Evolutionary conservation across 2,888 invertebrate species (phyloP).

Genomic region (Thymelicus acteon): DNA sequence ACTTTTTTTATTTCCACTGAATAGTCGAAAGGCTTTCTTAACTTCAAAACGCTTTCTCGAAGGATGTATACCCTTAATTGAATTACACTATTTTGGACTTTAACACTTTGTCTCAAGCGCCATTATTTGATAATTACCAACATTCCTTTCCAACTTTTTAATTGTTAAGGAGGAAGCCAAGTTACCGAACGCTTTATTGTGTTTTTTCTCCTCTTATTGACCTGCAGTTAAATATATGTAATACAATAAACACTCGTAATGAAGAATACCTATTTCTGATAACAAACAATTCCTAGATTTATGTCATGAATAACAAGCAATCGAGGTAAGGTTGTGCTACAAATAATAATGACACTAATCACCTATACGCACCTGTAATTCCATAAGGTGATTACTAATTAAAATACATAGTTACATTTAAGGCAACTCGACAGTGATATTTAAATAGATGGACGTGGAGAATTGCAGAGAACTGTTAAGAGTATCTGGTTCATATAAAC

Average conservation of each 20-base stretch:
- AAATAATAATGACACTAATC: conserved; percentile 37
- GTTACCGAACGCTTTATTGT: conserved; percentile 54
- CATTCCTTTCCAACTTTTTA: conserved; percentile 68
- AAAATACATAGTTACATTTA: conserved; percentile 32
- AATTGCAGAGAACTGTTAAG: conserved; percentile 6
- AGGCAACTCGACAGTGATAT: conserved; percentile 23
- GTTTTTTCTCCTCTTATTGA: conserved; percentile 46
- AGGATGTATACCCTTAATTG: conserved; percentile 58
- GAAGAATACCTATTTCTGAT: conserved; percentile 30
- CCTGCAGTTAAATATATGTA: neutral
- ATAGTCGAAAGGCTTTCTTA: conserved; percentile 78
- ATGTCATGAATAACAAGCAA: conserved; percentile 35
- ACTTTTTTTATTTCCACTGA: conserved; percentile 76
- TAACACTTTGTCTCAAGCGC: conserved; percentile 59
- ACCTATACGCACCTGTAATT: conserved; percentile 28
- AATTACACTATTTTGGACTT: conserved; percentile 60
- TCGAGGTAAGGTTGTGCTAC: conserved; percentile 31
- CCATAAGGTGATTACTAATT: conserved; percentile 33
- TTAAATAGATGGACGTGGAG: conserved; percentile 18
- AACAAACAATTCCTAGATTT: conserved; percentile 34
- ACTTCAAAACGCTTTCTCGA: conserved; percentile 72
- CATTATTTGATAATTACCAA: conserved; percentile 58
- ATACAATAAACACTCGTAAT: conserved; percentile 33
- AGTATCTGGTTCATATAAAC: neutral
- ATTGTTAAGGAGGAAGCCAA: conserved; percentile 69